Conservation (phyloP, 1,140 invertebrate species). For the Oryzaephilus surinamensis region DNA sequence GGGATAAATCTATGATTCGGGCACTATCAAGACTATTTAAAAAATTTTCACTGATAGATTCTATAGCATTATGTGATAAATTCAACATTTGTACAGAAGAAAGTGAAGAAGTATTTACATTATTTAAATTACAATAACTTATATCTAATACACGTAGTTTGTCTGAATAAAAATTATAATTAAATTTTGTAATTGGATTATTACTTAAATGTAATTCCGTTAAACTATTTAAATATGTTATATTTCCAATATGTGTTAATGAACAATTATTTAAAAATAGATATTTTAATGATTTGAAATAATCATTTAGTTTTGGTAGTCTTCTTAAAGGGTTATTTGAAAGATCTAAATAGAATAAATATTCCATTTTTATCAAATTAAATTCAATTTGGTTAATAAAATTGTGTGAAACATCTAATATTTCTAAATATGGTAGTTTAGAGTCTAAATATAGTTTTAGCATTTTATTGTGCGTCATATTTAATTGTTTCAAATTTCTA, state of each 20-base stretch:
- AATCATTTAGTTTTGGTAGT: constrained; percentile 14
- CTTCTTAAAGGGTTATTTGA: constrained; percentile 12
- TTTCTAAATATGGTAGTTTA: constrained; percentile 40
- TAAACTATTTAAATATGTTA: constrained; percentile 42
- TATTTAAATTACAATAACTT: constrained; percentile 42
- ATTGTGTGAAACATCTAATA: constrained; percentile 44
- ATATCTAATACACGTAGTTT: constrained; percentile 44
- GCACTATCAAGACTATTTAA: constrained; percentile 46
- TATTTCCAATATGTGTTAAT: constrained; percentile 39
- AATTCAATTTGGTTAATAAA: too few relatives aligned
- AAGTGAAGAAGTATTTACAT: constrained; percentile 39
- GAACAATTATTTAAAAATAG: constrained; percentile 34
- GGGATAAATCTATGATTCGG: constrained; percentile 50
- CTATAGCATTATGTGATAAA: constrained; percentile 51
- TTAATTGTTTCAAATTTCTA: constrained; percentile 40
- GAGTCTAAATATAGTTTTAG: constrained; percentile 34
- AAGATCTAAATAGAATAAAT: constrained; percentile 3
- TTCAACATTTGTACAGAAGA: too few relatives aligned
- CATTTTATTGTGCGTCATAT: constrained; percentile 45
- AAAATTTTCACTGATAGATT: constrained; percentile 40
- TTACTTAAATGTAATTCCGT: constrained; percentile 41
- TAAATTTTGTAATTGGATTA: constrained; percentile 41
- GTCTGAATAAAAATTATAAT: constrained; percentile 37
- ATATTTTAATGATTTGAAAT: constrained; percentile 16
- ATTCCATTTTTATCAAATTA: too few relatives aligned